Evolutionary conservation across 2,888 invertebrate species (phyloP).

Genomic region (Gymnosoma rotundatum): DNA sequence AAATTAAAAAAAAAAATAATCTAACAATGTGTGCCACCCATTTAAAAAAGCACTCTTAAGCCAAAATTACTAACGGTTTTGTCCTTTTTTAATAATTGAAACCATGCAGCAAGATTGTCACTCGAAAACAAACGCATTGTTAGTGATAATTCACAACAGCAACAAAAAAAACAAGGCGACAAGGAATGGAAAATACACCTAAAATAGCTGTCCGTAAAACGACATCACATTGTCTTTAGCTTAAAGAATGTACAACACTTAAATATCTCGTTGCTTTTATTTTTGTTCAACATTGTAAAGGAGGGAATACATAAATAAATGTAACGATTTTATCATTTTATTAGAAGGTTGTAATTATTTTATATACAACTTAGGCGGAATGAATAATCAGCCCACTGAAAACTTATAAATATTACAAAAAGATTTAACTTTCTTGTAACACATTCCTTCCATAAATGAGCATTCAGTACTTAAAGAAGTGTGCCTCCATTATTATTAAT

Average conservation of each 20-base stretch:
- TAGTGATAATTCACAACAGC: not conserved
- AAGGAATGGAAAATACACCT: not conserved
- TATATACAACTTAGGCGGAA: no score
- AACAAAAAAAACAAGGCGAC: not conserved
- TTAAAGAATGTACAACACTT: not conserved
- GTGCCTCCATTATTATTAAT: no score
- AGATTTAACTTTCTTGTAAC: no score
- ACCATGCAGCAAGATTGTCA: constrained; percentile 19
- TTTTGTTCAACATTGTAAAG: not conserved
- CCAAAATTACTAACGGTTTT: not conserved
- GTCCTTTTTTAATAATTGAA: constrained; percentile 16
- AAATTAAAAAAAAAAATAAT: not conserved
- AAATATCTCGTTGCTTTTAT: not conserved
- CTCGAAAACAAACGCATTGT: constrained; percentile 24
- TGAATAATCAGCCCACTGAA: no score
- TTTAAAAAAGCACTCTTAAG: not conserved
- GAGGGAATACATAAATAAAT: no score
- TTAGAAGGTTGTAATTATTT: no score
- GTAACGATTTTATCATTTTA: no score
- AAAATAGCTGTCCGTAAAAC: not conserved
- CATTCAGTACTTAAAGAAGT: no score
- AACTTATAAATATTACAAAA: no score
- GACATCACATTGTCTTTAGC: not conserved
- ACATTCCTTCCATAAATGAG: no score
- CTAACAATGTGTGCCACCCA: not conserved